Base-by-base conservation (phyloP, 2,113 vertebrate genomes). In the Carassius gibelio region DNA sequence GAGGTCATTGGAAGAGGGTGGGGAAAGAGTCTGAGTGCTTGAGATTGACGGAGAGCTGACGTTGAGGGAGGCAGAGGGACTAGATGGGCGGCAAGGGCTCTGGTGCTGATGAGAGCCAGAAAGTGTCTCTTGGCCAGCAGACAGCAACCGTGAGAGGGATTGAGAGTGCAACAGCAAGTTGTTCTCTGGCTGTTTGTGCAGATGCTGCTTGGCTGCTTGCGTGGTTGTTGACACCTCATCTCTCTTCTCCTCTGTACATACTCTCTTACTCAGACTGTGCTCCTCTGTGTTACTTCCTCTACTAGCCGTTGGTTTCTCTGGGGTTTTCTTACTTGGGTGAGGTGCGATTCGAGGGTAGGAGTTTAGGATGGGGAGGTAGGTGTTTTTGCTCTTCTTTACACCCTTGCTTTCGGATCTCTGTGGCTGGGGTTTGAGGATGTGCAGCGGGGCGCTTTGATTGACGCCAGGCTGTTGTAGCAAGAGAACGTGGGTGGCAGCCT, bases 281-380 rank as follows among this genome's bases (percentile, higher is more conserved):
- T 83, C 88, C 61, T 86, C 85, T 5, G 34, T 69, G 75, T 21
- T 62, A 64, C 81, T 59, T n/a, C 88, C 71, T 3, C 86, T 50
- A 1, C 77, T 89, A 0, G 17, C 36, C 11, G 48, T 19, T 1
- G 83, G 72, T 83, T 92, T 92, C 71, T 91, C 92, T 5, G 87
- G 71, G 0, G 75, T 84, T 81, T 91, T 94, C 89, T 93, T 94
- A 90, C 81, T 88, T 4, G 93, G 92, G 66, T 92, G 92, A 7
- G 94, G 93, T 0, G 93, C 93, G 5, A 94, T 94, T 69, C 89
- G 90, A 8, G 93, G 92, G 76, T 94, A 94, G 72, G 94, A 93
- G 83, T 91, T 94, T 19, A 92, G 90, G 57, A 93, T 92, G 5
- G 94, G 94, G 0, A 93, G 86, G 84, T 93, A 92, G 1, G 89